Evolutionary conservation across 2,797 vertebrate species (phyloP).

Genomic region (Lepus oiostolus): DNA sequence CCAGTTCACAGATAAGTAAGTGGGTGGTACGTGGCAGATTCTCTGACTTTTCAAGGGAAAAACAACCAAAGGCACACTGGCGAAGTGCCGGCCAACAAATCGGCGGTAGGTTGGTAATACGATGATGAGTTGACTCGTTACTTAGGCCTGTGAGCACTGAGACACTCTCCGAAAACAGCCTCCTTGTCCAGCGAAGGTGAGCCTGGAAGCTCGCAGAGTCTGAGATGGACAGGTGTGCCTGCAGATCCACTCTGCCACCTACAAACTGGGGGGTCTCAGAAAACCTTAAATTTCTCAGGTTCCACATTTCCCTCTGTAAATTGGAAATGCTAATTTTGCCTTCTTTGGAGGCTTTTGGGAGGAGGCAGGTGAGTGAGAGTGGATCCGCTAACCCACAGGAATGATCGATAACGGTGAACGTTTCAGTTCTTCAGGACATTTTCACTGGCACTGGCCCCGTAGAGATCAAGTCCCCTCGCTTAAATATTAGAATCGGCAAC

Average conservation of each 20-base stretch:
- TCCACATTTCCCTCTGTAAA: conserved; percentile 11
- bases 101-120: background rate
- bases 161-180: background rate
- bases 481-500: background rate
- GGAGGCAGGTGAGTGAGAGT: too few species aligned
- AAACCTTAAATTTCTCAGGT: background rate
- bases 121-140: background rate
- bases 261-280: background rate
- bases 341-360: background rate
- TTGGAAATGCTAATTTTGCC: background rate
- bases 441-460: background rate
- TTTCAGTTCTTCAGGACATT: background rate
- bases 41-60: conserved; percentile 46
- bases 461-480: background rate
- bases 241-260: background rate
- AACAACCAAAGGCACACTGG: background rate
- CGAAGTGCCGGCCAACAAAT: conserved; percentile 46
- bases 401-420: background rate
- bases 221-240: background rate
- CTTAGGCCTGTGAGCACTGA: background rate
- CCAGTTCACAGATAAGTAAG: conserved; percentile 43
- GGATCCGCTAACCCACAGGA: background rate
- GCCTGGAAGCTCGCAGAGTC: background rate
- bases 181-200: background rate
- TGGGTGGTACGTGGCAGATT: conserved; percentile 63